Percentiles rank a stretch among this genome's conserved stretches.
These are phyloP conservation scores for Elmis aenea DNA, from an alignment of 2,888 invertebrate species.

Conservation along the genomic window DNA sequence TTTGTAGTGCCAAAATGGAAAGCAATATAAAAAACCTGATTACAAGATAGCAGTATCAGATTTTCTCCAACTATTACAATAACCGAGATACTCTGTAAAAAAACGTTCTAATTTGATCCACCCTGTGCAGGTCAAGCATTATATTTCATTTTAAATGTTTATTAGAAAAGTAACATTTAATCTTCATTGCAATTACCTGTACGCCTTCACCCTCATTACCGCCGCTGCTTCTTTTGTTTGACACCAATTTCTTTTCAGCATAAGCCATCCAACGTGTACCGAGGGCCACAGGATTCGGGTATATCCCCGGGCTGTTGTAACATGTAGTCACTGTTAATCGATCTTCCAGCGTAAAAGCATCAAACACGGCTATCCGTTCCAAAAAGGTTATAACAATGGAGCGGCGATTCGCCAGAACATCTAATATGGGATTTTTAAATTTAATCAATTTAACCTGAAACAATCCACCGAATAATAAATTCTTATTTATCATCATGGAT, in stretches of 20 bases:
- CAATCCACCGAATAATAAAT: slow-evolving; percentile 5
- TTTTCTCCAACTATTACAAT: too few species aligned
- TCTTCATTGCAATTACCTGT: slow-evolving; percentile 35
- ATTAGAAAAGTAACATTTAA: too few species aligned
- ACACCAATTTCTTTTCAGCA: slow-evolving; percentile 79
- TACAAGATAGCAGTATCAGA: too few species aligned
- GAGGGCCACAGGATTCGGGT: slow-evolving; percentile 77
- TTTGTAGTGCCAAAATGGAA: too few species aligned
- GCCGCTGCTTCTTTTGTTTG: slow-evolving; percentile 73
- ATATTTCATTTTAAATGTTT: too few species aligned
- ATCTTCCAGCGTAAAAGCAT: slow-evolving; percentile 83
- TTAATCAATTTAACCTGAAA: slow-evolving; percentile 78
- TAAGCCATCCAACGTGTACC: slow-evolving; percentile 82
- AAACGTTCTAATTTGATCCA: too few species aligned
- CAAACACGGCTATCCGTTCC: slow-evolving; percentile 87
- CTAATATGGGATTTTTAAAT: slow-evolving; percentile 85
- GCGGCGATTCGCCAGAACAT: slow-evolving; percentile 83
- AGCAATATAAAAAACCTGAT: too few species aligned
- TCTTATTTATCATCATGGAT: slow-evolving; percentile 3
- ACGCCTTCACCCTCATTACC: slow-evolving; percentile 66
- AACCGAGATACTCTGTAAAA: too few species aligned
- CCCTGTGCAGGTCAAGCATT: too few species aligned
- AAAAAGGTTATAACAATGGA: slow-evolving; percentile 84
- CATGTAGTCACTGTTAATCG: slow-evolving; percentile 84
- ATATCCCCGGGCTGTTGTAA: slow-evolving; percentile 78